Base-by-base conservation (phyloP, 2,113 vertebrate species). In the Sylvietta virens region DNA sequence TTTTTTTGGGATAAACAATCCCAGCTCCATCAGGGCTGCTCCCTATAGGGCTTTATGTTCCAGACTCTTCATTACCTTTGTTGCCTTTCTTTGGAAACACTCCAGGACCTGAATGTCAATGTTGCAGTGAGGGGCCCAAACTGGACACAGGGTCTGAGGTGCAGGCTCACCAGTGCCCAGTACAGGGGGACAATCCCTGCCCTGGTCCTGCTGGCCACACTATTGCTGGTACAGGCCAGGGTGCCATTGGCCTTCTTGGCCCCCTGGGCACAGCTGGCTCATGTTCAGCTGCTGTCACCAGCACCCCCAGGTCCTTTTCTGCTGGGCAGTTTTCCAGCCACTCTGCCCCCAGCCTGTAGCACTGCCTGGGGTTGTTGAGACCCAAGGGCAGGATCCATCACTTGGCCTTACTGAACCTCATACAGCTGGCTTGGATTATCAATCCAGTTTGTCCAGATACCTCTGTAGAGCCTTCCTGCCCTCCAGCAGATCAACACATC, bases 301-400 rank as follows among this genome's bases (percentile, higher is more conserved):
- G 5, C 17, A 45, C 3, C 4, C 12, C 15, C 12, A 40, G 35
- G 28, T 28, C 15, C 10, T 57, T 69, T 31, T 6, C 48, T 3
- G 4, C 61, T 13, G 2, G 15, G 4, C 54, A 62, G 15, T 6
- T 70, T 69, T 62, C 56, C 56, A 62, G 23, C 1, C 39, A 20
- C 11, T 47, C 31, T 28, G 4, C 2, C 6, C 33, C 21, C 42
- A 17, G 13, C 47, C 30, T 42, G n/a, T 20, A 28, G 22, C 3
- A 0, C 6, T 42, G 9, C 27, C 28, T 2, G 7, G 24, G 10
- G 0, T 19, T 65, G 11, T 9, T 39, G 37, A 5, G 35, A 19
- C 20, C 27, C 13, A 39, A 7, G 10, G 24, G 35, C 37, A 24
- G 57, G 22, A 54, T 9, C 45, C 13, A 1, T 1, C 15, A 18